Base-by-base conservation (phyloP, 2,113 vertebrate species). In the Corydoras maculifer region DNA sequence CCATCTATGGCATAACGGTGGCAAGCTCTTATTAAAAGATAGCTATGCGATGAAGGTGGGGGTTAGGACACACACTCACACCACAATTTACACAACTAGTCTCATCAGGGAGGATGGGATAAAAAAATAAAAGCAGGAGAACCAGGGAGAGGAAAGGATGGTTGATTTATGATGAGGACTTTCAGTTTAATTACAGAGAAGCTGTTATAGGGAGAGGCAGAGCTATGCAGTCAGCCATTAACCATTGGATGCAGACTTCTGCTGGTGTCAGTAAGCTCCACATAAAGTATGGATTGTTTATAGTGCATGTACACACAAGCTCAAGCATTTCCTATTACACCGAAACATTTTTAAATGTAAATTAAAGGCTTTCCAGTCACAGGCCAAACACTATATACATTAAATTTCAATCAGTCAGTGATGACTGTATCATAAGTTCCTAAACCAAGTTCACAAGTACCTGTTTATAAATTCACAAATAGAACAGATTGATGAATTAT, bases 161-260 rank as follows among this genome's bases (percentile, higher is more conserved):
- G 48, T 74, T 87, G 87, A 89, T 88, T 89, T 88, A 89, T 85
- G 83, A 82, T 76, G 70, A 78, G 18, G 18, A 25, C 87, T 88
- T 87, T 90, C 88, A 87, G 84, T 88, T 88, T 86, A 88, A 90
- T 88, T 87, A 87, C 83, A 81, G 80, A 76, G 80, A 68, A 78
- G 18, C 18, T 25, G 18, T 25, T 25, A 25, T 25, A 25, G 63
- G 72, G 65, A 83, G 79, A 78, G 83, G 76, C 81, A 76, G 62
- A 76, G 72, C 31, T 13, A 61, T 69, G 62, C 67, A 62, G 65
- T 73, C 29, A 58, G 63, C 68, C 55, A 66, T 75, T 74, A 77
- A 67, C 57, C 8, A 49, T 60, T 68, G 58, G 53, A 59, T 51
- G 57, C 62, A 50, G 14, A 74, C 18, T 64, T 9, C 69, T 57